Evolutionary conservation across 2,113 vertebrate genomes (phyloP).

Genomic region (Eupsittula cactorum): DNA sequence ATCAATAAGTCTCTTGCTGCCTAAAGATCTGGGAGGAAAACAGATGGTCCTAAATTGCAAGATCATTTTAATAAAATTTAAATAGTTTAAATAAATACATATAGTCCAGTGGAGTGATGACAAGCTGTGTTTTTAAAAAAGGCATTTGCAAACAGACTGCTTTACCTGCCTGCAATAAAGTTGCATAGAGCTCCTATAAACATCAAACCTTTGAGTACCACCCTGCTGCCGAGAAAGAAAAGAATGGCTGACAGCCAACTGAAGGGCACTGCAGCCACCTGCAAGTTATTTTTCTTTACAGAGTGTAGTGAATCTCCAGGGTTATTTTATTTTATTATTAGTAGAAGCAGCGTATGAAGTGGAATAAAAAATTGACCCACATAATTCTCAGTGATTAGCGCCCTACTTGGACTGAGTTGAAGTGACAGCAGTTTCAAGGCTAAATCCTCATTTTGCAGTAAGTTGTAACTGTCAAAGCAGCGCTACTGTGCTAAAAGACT

Average conservation of each 20-base stretch:
- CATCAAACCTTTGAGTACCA: neutral
- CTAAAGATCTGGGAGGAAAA: neutral
- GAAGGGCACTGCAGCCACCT: slow-evolving; percentile 37
- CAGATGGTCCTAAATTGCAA: neutral
- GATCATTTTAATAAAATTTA: neutral
- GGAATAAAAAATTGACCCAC: slow-evolving; percentile 17
- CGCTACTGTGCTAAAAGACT: neutral
- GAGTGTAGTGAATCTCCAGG: neutral
- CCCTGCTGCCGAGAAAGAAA: neutral
- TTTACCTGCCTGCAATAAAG: neutral
- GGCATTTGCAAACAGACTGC: neutral
- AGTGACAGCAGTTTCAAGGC: slow-evolving; percentile 7
- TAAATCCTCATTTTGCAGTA: neutral
- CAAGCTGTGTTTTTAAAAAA: neutral
- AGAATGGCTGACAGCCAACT: neutral
- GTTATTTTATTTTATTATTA: slow-evolving; percentile 2
- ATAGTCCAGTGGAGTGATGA: neutral
- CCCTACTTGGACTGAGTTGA: slow-evolving; percentile 32
- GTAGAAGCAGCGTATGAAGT: neutral
- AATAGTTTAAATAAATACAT: neutral
- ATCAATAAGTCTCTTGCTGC: neutral
- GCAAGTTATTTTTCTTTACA: slow-evolving; percentile 29
- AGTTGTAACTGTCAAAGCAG: slow-evolving; percentile 17
- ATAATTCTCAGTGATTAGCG: slow-evolving; percentile 32
- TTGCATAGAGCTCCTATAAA: neutral